Evolutionary conservation across 2,113 vertebrate genomes (phyloP).

Genomic region (Cisticola juncidis): DNA sequence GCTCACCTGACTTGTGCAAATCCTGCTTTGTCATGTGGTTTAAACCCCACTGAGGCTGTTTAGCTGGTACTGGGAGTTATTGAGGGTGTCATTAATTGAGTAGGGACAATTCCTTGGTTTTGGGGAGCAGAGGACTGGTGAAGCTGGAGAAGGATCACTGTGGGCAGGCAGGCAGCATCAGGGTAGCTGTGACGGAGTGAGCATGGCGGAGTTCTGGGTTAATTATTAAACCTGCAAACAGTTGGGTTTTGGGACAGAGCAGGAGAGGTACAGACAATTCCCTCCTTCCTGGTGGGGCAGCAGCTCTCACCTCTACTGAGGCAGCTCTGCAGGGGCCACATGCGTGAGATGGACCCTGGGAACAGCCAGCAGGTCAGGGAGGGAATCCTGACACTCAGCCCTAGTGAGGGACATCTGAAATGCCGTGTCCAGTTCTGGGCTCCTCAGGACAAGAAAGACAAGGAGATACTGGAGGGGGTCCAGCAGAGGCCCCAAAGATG

Average conservation of each 20-base stretch:
- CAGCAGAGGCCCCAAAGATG: neutral
- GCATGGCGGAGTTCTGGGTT: neutral
- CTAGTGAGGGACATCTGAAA: neutral
- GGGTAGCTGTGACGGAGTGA: accelerated
- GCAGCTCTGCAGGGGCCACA: neutral
- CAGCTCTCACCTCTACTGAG: neutral
- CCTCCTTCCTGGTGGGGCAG: neutral
- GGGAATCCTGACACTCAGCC: neutral
- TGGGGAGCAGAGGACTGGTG: neutral
- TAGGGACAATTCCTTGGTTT: neutral
- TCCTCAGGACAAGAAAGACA: neutral
- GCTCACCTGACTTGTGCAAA: neutral
- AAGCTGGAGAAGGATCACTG: neutral
- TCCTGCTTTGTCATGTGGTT: neutral
- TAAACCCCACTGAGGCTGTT: neutral
- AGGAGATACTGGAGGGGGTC: neutral
- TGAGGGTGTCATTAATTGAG: neutral
- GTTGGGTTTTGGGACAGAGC: neutral
- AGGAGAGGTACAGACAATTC: neutral
- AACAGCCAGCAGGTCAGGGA: neutral
- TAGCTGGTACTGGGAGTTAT: neutral
- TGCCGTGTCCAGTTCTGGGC: neutral
- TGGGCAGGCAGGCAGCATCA: neutral
- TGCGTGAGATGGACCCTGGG: neutral
- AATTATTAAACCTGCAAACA: neutral